Conservation (phyloP, 2,888 invertebrate genomes). For the Mesorhabditis spiculigera region DNA sequence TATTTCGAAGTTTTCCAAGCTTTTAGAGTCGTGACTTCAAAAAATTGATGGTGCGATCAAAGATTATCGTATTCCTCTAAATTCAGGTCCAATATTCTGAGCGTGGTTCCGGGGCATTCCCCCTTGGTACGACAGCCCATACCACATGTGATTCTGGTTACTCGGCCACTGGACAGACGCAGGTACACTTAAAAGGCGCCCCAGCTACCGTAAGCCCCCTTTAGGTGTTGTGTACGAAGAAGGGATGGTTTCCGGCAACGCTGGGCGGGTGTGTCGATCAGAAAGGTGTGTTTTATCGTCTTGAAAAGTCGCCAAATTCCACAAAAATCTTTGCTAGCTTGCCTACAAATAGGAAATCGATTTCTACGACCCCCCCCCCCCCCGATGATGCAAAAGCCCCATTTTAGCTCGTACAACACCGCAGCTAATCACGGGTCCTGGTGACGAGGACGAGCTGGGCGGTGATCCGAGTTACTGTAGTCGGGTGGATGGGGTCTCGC, state of each 20-base stretch:
- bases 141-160: background rate
- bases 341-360: too few species aligned
- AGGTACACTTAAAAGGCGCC: background rate
- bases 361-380: too few species aligned
- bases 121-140: background rate
- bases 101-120: background rate
- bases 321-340: too few species aligned
- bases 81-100: background rate
- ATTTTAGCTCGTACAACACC: too few species aligned
- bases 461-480: too few species aligned
- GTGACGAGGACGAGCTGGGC: too few species aligned
- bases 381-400: too few species aligned
- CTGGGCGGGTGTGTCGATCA: background rate
- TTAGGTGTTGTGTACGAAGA: background rate
- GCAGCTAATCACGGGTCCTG: too few species aligned
- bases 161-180: conserved; percentile 5
- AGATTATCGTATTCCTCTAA: background rate
- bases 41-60: too few species aligned
- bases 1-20: too few species aligned
- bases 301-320: too few species aligned
- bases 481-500: background rate
- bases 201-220: background rate
- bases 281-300: background rate
- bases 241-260: conserved; percentile 3
- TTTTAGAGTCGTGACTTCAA: too few species aligned